Conservation (phyloP, 2,113 vertebrate genomes). For the Dunckerocampus dactyliophorus region DNA sequence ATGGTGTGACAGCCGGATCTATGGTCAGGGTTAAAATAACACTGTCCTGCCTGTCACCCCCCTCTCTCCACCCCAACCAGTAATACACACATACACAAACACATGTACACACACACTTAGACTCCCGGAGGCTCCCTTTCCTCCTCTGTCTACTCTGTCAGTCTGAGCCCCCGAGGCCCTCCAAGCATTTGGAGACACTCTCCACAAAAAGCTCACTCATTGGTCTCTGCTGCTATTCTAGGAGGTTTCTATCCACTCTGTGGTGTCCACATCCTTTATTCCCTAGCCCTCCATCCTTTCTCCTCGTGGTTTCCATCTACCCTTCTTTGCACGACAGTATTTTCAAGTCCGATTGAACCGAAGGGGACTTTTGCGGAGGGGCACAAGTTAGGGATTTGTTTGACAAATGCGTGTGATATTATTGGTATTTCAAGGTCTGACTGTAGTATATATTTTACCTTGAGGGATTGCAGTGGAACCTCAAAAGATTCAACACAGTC, state of each 20-base stretch:
- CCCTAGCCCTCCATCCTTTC: slow-evolving; percentile 14
- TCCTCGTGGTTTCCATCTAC: not conserved
- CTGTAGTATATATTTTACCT: too few relatives aligned
- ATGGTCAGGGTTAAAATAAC: slow-evolving; percentile 68
- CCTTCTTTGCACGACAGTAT: not conserved
- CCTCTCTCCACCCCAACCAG: slow-evolving; percentile 15
- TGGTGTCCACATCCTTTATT: slow-evolving; percentile 10
- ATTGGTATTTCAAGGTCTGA: too few relatives aligned
- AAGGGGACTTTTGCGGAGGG: too few relatives aligned
- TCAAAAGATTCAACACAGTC: too few relatives aligned
- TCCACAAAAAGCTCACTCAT: slow-evolving; percentile 59
- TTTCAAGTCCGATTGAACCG: too few relatives aligned
- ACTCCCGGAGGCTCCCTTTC: slow-evolving; percentile 42
- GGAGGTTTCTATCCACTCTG: slow-evolving; percentile 36
- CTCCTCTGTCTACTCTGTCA: slow-evolving; percentile 57
- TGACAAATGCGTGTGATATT: too few relatives aligned
- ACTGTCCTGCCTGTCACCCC: slow-evolving; percentile 28
- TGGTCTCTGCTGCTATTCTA: slow-evolving; percentile 61
- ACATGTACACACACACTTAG: slow-evolving; percentile 17
- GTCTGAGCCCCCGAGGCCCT: slow-evolving; percentile 56
- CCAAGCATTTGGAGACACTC: slow-evolving; percentile 62
- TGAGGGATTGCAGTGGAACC: too few relatives aligned
- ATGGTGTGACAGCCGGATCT: slow-evolving; percentile 39
- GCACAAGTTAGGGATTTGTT: too few relatives aligned
- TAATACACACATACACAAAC: slow-evolving; percentile 15